Evolutionary conservation across 2,888 invertebrate genomes (phyloP), one percentile per base, ranked within the genome.

Genomic region (Acholoe squamosa): DNA sequence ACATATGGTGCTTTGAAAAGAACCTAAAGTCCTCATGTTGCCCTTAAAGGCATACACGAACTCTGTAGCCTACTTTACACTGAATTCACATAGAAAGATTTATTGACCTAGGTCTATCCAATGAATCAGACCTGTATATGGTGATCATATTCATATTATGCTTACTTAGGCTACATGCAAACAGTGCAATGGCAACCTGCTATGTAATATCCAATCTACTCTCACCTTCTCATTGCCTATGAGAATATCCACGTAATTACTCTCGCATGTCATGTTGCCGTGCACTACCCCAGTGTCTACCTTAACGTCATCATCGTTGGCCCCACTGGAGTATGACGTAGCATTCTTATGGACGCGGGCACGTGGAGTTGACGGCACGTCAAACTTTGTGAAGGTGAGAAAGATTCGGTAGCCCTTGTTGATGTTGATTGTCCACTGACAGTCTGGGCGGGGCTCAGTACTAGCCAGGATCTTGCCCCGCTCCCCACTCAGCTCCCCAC

Each of bases 371-470:
- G 86, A 86, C 31, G 86, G 86, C 0, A 86, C 86, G 33, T 86
- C 86, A 25, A 86, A 92, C 84, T 89, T 90, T 80, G 84, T 61
- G 91, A 92, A 92, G 80, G 89, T 91, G 1, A 92, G 90, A 31
- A 89, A 61, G 54, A 91, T 67, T 33, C 91, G 84, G 89, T 84
- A 61, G 77, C 56, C 89, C 25, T 67, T 89, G 84, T 71, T 80
- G n/a, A 80, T 90, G 22, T 88, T 28, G 31, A 92, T 91, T 84
- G 56, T 25, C 80, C 77, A 92, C 19, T 84, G 51, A 52, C 92
- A 92, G 86, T 91, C 91, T 19, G 33, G 71, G 19, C 89, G 33
- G n/a, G 91, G 91, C 84, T 91, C 91, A 7, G 91, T 91, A 51
- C 91, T 84, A 19, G 91, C 90, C n/a, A 90, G 80, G 56, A 92